Evolutionary conservation across 1,140 invertebrate genomes (phyloP), one percentile per base, ranked within the genome.

Genomic region (Magallana ariakensis): DNA sequence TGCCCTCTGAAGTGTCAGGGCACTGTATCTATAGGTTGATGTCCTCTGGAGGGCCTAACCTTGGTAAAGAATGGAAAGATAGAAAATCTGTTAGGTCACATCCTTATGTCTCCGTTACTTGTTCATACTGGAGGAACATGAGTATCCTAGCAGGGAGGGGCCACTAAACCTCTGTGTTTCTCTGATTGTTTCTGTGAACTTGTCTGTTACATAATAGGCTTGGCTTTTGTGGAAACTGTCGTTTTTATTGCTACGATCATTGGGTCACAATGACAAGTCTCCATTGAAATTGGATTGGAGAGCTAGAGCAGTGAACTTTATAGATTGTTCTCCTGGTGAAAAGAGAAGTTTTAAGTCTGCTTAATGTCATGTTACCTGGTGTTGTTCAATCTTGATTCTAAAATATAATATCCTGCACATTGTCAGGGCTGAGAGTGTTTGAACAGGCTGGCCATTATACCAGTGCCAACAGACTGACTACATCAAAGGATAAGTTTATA

Each of bases 281-380:
- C 26, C 22, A 70, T 70, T 22, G 66, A 70, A 70, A 70, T 26
- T 19, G 66, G 66, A 70, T 70, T 70, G 26, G 22, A 26, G 66
- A 26, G 19, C 22, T 8, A 26, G 66, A 70, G 66, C 66, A 70
- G 66, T 70, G 66, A 70, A 70, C 66, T 70, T 66, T 70, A 19
- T 70, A 22, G n/a, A 70, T 26, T 70, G 66, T 70, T 70, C 13
- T 70, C 4, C 22, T 11, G 66, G 22, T 11, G 66, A 70, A 70
- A 70, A 22, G 66, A 70, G 66, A 70, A 22, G 66, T 70, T 70
- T 70, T 70, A 70, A 70, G 66, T 22, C 66, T 70, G 66, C 66
- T 70, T 70, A 70, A 70, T 70, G 66, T 70, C 66, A 22, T 22
- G 19, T 70, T 70, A 11, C 33, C 19, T 46, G 8, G 11, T 22